A percentile compares a stretch with the other conserved stretches of the same genome.
Evolutionary conservation across 2,888 invertebrate genomes (phyloP).

Genomic region (Oxyteleia sp.): DNA sequence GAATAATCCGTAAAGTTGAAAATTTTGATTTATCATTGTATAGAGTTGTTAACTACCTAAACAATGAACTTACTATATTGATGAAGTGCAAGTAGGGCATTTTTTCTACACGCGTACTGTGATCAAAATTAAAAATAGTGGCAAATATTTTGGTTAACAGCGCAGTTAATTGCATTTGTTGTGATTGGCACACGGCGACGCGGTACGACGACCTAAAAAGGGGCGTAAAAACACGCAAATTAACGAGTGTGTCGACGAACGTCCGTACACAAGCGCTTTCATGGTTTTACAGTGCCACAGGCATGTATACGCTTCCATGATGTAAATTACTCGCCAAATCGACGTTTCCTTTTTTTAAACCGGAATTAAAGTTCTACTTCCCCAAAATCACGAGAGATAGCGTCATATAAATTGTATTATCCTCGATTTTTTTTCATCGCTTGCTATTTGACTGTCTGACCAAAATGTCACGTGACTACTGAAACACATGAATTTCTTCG

Average conservation of each 20-base stretch:
- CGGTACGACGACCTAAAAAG: constrained; percentile 31
- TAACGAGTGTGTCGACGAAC: constrained; percentile 38
- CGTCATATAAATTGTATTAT: not conserved
- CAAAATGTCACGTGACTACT: too few species aligned
- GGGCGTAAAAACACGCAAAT: constrained; percentile 51
- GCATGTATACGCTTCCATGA: constrained; percentile 23
- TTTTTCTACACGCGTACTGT: not conserved
- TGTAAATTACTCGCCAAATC: constrained; percentile 24
- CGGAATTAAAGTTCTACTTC: not conserved
- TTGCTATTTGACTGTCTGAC: too few species aligned
- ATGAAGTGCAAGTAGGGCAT: too few species aligned
- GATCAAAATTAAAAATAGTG: constrained; percentile 9
- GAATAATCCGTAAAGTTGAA: too few species aligned
- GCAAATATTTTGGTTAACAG: constrained; percentile 25
- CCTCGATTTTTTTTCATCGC: too few species aligned
- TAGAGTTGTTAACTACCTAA: too few species aligned
- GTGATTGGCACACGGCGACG: constrained; percentile 11
- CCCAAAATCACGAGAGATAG: not conserved
- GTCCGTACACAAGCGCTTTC: constrained; percentile 27
- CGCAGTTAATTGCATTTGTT: constrained; percentile 29
- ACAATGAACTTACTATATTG: too few species aligned
- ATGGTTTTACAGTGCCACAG: constrained; percentile 24
- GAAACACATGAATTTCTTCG: too few species aligned
- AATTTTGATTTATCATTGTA: too few species aligned
- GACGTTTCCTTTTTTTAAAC: constrained; percentile 8